A percentile compares a stretch with the other conserved stretches of the same genome.
These are phyloP conservation scores for Sapajus apella DNA, from an alignment of 2,113 vertebrate genomes.

Conservation along the genomic window DNA sequence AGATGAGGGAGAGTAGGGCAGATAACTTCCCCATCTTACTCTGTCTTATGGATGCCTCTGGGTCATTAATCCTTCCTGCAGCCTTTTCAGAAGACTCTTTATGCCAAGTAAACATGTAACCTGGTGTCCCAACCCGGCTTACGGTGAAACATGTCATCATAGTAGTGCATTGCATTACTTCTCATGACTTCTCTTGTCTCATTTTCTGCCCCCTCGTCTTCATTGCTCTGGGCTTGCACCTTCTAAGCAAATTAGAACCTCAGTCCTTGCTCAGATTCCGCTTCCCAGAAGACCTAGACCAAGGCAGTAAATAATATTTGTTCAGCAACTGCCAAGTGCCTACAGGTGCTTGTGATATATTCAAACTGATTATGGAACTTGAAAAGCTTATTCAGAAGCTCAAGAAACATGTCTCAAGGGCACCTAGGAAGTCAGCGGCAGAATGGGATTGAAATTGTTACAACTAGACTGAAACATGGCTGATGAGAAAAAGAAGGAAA, in stretches of 20 bases:
- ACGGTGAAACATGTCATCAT: accelerated
- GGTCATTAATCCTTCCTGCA: not conserved
- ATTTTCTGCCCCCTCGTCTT: not conserved
- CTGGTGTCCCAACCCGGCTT: not conserved
- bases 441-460: not conserved
- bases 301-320: not conserved
- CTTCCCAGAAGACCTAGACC: not conserved
- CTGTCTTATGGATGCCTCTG: not conserved
- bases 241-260: not conserved
- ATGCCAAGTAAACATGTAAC: not conserved
- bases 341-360: not conserved
- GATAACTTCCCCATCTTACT: not conserved
- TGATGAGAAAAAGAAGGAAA: not conserved
- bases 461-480: not conserved
- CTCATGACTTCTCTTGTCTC: not conserved
- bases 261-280: not conserved
- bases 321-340: not conserved
- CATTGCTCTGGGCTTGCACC: not conserved
- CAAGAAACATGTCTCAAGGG: not conserved
- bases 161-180: accelerated
- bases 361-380: not conserved
- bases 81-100: not conserved
- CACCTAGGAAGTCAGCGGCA: not conserved
- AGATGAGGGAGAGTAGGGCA: not conserved
- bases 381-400: not conserved